These are phyloP conservation scores for Lasioglossum vierecki DNA, from an alignment of 2,888 invertebrate genomes.

Conservation along the genomic window DNA sequence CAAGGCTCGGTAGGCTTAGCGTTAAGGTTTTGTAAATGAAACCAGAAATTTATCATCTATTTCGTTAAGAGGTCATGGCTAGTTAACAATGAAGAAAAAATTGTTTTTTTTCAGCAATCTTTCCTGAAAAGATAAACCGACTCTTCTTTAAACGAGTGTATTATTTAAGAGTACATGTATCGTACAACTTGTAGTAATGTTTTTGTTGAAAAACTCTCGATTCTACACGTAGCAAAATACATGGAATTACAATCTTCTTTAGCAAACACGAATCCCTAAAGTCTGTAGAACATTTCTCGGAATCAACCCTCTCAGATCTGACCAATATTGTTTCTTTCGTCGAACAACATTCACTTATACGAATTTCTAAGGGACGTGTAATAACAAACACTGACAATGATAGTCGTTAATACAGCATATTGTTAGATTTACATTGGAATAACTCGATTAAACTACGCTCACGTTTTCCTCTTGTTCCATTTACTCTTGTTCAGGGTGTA, in stretches of 20 bases:
- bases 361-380: conserved; percentile 36
- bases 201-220: neutral
- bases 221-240: too few relatives aligned
- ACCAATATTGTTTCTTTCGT: neutral
- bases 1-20: too few relatives aligned
- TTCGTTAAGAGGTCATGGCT: neutral
- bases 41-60: neutral
- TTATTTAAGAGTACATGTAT: neutral
- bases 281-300: neutral
- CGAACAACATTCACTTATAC: neutral
- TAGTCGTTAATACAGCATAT: conserved; percentile 14
- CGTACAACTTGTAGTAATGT: neutral
- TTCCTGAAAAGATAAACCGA: neutral
- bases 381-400: conserved; percentile 35
- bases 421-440: conserved; percentile 22
- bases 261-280: conserved; percentile 25
- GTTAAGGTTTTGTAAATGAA: neutral
- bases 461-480: neutral
- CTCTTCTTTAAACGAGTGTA: neutral
- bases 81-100: neutral
- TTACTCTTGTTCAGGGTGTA: neutral
- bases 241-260: neutral
- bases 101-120: neutral
- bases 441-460: neutral
- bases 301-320: neutral